These are phyloP conservation scores for Propsilocerus akamusi DNA, from an alignment of 1,140 invertebrate species.

Conservation along the genomic window DNA sequence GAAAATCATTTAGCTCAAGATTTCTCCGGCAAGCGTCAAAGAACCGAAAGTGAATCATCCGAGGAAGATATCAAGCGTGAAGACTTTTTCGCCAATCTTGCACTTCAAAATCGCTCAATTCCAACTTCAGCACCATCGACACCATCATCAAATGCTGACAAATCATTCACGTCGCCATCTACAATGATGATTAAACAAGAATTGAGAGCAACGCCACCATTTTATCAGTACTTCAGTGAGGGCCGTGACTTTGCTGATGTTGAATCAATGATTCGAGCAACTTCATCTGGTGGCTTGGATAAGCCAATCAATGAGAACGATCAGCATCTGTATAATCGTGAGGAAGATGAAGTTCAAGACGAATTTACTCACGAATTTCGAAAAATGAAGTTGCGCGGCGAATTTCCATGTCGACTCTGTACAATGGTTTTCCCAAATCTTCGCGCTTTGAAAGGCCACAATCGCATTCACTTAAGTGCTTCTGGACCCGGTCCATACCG, in stretches of 20 bases:
- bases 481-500: constrained; percentile 57
- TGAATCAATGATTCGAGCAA: constrained; percentile 58
- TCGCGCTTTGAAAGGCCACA: constrained; percentile 78
- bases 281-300: constrained; percentile 39
- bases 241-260: constrained; percentile 56
- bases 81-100: constrained; percentile 61
- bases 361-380: constrained; percentile 60
- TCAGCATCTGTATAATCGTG: constrained; percentile 15
- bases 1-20: constrained; percentile 12
- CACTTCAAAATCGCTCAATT: constrained; percentile 40
- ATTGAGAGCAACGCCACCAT: background rate
- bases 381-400: constrained; percentile 67
- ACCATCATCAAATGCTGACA: constrained; percentile 24
- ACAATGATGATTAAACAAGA: background rate
- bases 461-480: constrained; percentile 50
- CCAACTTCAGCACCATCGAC: constrained; percentile 28
- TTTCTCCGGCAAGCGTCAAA: constrained; percentile 9
- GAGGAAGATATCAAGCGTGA: constrained; percentile 34
- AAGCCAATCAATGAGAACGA: constrained; percentile 20
- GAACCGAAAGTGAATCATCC: constrained; percentile 17
- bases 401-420: constrained; percentile 78
- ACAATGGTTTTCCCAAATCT: constrained; percentile 68
- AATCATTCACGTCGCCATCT: constrained; percentile 20
- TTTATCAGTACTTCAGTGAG: background rate
- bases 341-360: constrained; percentile 62